A percentile compares a stretch with the other conserved stretches of the same genome.
These are phyloP conservation scores for Dolichoris vasculosae DNA, from an alignment of 1,140 invertebrate species.

Conservation along the genomic window DNA sequence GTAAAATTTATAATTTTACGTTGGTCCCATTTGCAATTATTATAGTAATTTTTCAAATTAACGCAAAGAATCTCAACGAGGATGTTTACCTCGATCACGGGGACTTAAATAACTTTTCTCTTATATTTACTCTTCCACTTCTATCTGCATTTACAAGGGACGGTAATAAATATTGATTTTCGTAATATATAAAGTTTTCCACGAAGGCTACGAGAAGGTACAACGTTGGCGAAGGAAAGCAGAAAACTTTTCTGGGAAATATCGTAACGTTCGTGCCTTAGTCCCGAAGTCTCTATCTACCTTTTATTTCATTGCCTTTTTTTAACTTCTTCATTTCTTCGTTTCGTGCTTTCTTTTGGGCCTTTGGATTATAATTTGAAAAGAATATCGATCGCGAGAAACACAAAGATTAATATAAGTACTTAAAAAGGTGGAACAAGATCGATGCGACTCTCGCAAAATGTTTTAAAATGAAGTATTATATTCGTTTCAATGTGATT, in stretches of 20 bases:
- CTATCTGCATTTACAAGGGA: constrained; percentile 31
- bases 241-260: constrained; percentile 38
- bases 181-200: constrained; percentile 47
- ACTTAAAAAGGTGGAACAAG: not conserved
- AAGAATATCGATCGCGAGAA: constrained; percentile 29
- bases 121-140: not conserved
- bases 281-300: constrained; percentile 15
- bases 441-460: too few species aligned
- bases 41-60: constrained; percentile 29
- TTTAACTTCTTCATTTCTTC: constrained; percentile 37
- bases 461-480: too few species aligned
- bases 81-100: constrained; percentile 13
- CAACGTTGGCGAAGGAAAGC: not conserved
- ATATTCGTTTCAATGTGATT: too few species aligned
- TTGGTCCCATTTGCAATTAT: not conserved
- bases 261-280: constrained; percentile 10
- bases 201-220: not conserved
- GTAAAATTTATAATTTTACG: too few species aligned
- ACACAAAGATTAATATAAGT: constrained; percentile 8
- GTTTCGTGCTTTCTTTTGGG: not conserved
- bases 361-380: not conserved
- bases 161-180: constrained; percentile 49
- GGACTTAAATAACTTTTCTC: constrained; percentile 19
- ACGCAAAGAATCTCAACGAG: not conserved
- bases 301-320: constrained; percentile 21